Evolutionary conservation across 2,797 vertebrate species (phyloP).

Genomic region (Sebastes hubbsi): DNA sequence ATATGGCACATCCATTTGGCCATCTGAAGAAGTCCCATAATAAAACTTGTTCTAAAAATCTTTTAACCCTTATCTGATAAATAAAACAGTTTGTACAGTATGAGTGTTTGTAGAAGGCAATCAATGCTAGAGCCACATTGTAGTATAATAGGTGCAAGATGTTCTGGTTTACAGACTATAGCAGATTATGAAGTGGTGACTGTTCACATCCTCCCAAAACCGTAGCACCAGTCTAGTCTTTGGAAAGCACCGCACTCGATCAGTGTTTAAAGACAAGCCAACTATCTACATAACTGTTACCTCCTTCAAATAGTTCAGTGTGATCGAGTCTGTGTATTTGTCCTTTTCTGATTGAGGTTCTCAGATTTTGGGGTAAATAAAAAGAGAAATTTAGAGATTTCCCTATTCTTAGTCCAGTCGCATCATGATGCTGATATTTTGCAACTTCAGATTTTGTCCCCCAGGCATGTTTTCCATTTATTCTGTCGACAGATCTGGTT

Average conservation of each 20-base stretch:
- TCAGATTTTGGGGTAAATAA: neutral
- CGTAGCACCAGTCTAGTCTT: neutral
- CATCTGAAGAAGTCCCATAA: neutral
- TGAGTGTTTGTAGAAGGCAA: neutral
- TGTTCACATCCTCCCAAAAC: conserved; percentile 3
- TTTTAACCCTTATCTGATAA: neutral
- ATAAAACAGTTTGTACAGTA: neutral
- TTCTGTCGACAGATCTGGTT: neutral
- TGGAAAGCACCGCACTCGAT: neutral
- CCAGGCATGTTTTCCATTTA: neutral
- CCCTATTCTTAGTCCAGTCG: neutral
- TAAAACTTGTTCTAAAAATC: neutral
- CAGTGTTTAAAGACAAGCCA: neutral
- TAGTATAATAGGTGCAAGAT: neutral
- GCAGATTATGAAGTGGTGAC: conserved; percentile 14
- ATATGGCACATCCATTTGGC: neutral
- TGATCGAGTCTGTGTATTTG: neutral
- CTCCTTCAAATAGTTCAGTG: neutral
- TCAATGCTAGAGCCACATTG: neutral
- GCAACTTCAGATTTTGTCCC: neutral
- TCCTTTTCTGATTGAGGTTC: neutral
- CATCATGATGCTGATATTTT: neutral
- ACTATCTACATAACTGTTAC: neutral
- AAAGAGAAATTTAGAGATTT: neutral
- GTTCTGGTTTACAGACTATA: conserved; percentile 2